phyloP scores from a whole-genome alignment of 92 coral and sea anemone genomes.

The Virgularia gustaviana region DNA sequence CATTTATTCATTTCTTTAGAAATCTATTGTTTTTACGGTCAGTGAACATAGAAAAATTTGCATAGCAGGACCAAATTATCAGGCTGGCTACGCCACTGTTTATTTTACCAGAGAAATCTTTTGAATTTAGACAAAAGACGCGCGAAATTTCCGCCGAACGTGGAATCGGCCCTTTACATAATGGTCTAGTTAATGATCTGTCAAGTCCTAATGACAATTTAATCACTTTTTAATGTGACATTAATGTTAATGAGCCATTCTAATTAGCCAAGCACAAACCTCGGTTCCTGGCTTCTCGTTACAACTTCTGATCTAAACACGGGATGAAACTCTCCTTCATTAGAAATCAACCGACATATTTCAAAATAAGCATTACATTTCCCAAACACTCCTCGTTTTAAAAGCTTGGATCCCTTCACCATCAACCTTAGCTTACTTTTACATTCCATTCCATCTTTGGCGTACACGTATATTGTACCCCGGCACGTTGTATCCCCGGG shows the following conservation, averaged over 20 bases:
- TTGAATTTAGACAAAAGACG: too few relatives aligned
- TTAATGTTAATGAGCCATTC: too few relatives aligned
- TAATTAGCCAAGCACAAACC: conserved; percentile 51
- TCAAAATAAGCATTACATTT: conserved; percentile 89
- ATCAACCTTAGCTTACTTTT: conserved; percentile 67
- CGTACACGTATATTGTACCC: conserved; percentile 67
- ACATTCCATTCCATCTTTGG: conserved; percentile 59
- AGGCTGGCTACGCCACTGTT: too few relatives aligned
- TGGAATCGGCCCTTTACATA: too few relatives aligned
- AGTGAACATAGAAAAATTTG: too few relatives aligned
- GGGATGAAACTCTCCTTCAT: conserved; percentile 59
- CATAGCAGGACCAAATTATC: too few relatives aligned
- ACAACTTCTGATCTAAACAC: conserved; percentile 89
- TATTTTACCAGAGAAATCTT: too few relatives aligned
- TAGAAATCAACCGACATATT: conserved; percentile 58
- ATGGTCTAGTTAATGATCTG: too few relatives aligned
- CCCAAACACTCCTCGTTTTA: conserved; percentile 73
- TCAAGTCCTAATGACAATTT: too few relatives aligned
- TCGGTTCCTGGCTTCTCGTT: conserved; percentile 70
- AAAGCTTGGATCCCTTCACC: conserved; percentile 67
- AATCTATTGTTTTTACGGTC: too few relatives aligned
- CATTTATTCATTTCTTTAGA: too few relatives aligned
- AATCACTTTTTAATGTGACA: background rate
- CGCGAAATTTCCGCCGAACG: too few relatives aligned
- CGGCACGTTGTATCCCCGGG: conserved; percentile 93